Evolutionary conservation across 1,140 invertebrate genomes (phyloP).

Genomic region (Leptinotarsa defecta): DNA sequence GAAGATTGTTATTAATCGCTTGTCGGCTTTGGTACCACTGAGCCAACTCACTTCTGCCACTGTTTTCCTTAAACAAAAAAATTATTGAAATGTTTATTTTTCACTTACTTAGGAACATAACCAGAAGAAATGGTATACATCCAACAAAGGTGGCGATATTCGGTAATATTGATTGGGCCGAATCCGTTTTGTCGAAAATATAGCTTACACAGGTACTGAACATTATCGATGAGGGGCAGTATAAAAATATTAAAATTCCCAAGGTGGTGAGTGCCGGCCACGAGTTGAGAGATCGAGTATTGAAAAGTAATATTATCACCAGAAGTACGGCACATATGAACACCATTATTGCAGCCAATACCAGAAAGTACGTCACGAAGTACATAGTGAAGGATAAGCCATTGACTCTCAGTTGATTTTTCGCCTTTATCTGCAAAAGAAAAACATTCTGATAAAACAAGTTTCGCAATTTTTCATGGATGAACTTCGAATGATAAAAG

Average conservation of each 20-base stretch:
- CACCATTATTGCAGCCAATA: conserved; percentile 71
- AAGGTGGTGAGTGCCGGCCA: conserved; percentile 72
- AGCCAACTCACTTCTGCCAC: no score
- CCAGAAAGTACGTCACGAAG: conserved; percentile 76
- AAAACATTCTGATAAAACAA: not conserved
- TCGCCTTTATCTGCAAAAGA: conserved; percentile 72
- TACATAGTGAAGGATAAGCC: conserved; percentile 79
- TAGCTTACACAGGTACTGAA: conserved; percentile 78
- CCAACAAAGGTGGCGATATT: conserved; percentile 77
- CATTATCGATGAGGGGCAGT: conserved; percentile 75
- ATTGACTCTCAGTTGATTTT: conserved; percentile 82
- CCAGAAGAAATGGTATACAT: conserved; percentile 74
- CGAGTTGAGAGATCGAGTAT: conserved; percentile 70
- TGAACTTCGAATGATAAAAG: no score
- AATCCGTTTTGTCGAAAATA: conserved; percentile 80
- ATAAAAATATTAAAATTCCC: conserved; percentile 69
- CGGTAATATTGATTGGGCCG: conserved; percentile 76
- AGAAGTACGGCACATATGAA: conserved; percentile 70
- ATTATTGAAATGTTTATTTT: conserved; percentile 31
- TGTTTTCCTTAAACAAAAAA: not conserved
- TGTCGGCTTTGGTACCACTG: no score
- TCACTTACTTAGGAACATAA: conserved; percentile 71
- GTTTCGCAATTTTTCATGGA: no score
- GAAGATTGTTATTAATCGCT: no score
- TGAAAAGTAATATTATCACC: conserved; percentile 69